Conservation (phyloP, 2,797 vertebrate genomes). For the Clamator glandarius region DNA sequence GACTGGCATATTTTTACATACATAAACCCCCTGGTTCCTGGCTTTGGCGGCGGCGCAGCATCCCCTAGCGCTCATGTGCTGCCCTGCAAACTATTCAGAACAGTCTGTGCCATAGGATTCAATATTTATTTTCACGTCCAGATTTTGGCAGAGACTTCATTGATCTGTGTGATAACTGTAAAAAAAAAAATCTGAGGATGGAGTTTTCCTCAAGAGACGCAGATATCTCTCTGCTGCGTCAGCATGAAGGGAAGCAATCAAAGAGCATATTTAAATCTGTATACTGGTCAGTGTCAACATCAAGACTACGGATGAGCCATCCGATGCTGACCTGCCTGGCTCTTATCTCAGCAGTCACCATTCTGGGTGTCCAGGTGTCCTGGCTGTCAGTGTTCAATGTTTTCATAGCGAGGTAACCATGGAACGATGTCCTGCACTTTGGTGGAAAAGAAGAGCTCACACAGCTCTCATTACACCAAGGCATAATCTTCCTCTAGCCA, state of each 20-base stretch:
- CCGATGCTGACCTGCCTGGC: neutral
- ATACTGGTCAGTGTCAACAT: neutral
- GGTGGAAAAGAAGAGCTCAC: neutral
- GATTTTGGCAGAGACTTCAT: neutral
- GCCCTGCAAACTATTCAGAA: neutral
- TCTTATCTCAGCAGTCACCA: neutral
- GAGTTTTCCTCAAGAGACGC: neutral
- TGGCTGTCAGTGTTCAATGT: too few species aligned
- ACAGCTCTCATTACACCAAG: neutral
- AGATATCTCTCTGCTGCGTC: neutral
- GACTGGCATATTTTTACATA: neutral
- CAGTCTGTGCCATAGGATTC: neutral
- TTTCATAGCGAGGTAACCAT: neutral
- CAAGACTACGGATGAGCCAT: neutral
- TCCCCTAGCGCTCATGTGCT: neutral
- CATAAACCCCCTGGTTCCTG: accelerated
- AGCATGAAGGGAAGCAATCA: neutral
- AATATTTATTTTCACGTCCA: neutral
- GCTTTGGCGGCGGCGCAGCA: constrained; percentile 1
- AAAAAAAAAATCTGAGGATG: neutral
- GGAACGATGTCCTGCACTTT: neutral
- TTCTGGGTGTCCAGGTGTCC: neutral
- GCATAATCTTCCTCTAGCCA: neutral
- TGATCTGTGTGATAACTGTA: neutral
- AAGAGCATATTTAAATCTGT: neutral